Percentiles rank a stretch among this genome's conserved stretches.
These are phyloP conservation scores for Sphecodes monilicornis DNA, from an alignment of 2,888 invertebrate genomes.

Conservation along the genomic window DNA sequence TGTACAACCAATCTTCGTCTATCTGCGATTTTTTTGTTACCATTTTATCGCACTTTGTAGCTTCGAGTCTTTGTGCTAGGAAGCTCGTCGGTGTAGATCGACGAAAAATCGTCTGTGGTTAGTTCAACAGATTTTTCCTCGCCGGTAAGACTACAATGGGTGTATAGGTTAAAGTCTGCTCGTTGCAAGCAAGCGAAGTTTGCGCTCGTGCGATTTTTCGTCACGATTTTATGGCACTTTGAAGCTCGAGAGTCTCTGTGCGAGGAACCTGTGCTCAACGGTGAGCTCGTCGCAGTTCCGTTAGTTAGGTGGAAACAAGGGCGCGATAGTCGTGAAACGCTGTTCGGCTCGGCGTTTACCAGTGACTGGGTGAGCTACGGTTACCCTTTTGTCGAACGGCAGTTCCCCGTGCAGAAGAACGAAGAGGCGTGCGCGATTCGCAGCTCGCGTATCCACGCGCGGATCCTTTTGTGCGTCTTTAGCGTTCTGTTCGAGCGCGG, in stretches of 20 bases:
- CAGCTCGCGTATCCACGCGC: not conserved
- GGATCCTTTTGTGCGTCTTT: constrained; percentile 31
- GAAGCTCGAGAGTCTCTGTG: not conserved
- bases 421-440: constrained; percentile 7
- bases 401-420: constrained; percentile 1
- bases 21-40: too few species aligned
- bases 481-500: constrained; percentile 6
- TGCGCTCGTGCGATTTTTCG: not conserved
- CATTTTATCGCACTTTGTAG: too few species aligned
- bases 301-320: not conserved
- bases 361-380: not conserved
- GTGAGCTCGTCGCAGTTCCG: not conserved
- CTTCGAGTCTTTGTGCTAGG: too few species aligned
- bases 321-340: not conserved
- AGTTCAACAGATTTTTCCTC: too few species aligned
- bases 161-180: not conserved
- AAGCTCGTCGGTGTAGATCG: too few species aligned
- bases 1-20: too few species aligned
- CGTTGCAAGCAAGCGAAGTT: not conserved
- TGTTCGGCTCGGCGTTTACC: constrained; percentile 1
- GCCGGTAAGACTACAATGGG: not conserved
- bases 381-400: not conserved
- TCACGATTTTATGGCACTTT: not conserved
- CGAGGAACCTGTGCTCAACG: not conserved
- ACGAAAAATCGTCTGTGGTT: too few species aligned